Evolutionary conservation across 2,797 vertebrate species (phyloP).

Genomic region (Prionace glauca): DNA sequence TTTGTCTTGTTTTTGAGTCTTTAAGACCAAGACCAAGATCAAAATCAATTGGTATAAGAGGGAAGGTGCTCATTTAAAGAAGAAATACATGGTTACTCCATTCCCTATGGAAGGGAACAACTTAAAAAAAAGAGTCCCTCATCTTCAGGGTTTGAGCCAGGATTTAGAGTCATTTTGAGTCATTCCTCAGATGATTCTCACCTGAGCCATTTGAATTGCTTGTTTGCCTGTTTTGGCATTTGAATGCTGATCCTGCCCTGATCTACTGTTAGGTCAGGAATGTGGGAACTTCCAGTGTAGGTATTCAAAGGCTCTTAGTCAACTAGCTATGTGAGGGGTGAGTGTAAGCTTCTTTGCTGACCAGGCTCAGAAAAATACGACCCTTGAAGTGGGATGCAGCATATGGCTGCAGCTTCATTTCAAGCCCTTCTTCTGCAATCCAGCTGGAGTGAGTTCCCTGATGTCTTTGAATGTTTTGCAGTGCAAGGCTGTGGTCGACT

Average conservation of each 20-base stretch:
- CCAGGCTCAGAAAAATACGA: not conserved
- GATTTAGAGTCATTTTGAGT: not conserved
- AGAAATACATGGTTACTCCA: too few species aligned
- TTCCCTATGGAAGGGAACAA: too few species aligned
- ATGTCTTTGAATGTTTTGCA: not conserved
- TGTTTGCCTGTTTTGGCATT: not conserved
- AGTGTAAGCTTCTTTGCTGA: not conserved
- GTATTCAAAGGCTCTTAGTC: not conserved
- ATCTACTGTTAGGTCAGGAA: too few species aligned
- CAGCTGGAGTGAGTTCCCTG: not conserved
- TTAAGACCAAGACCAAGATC: not conserved
- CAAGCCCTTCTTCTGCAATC: not conserved
- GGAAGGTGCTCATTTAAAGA: not conserved
- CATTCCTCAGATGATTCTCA: not conserved
- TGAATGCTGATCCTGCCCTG: not conserved
- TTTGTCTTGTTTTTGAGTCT: not conserved
- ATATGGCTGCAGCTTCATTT: not conserved
- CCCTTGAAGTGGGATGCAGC: not conserved
- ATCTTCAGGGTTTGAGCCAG: not conserved
- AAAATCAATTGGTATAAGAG: not conserved
- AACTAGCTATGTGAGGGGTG: not conserved
- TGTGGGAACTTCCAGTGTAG: not conserved
- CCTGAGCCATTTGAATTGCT: not conserved
- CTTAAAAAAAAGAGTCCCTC: not conserved
- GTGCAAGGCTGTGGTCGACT: not conserved